Percentiles rank a stretch among this genome's conserved stretches.
Evolutionary conservation across 2,888 invertebrate species (phyloP).

Genomic region (Cantharis rufa): DNA sequence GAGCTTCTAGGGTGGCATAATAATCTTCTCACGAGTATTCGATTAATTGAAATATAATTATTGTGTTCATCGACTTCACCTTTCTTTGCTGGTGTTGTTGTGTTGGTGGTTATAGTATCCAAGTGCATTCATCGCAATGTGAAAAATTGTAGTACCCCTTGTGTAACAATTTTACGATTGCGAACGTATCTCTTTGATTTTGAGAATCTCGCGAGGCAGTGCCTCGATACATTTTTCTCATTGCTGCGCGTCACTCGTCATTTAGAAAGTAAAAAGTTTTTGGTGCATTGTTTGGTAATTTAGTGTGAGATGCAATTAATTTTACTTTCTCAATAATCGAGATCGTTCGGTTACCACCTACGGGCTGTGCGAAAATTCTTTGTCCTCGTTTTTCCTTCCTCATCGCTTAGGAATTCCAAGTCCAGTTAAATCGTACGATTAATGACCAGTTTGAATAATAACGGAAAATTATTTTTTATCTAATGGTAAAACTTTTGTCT

Average conservation of each 20-base stretch:
- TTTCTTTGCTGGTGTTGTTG: conserved; percentile 14
- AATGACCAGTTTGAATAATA: background rate
- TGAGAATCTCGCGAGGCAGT: too few species aligned
- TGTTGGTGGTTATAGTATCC: conserved; percentile 7
- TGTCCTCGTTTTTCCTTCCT: background rate
- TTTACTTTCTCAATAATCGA: background rate
- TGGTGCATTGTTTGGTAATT: background rate
- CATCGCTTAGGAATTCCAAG: background rate
- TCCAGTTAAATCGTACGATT: background rate
- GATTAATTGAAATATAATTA: background rate
- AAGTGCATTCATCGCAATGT: conserved; percentile 1
- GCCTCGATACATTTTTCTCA: background rate
- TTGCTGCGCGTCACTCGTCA: background rate
- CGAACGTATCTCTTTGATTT: background rate
- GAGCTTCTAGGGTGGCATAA: background rate
- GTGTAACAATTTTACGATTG: background rate
- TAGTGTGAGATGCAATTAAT: background rate
- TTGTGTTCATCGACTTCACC: conserved; percentile 4
- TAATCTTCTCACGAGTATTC: background rate
- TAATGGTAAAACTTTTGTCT: background rate
- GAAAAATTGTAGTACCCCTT: background rate
- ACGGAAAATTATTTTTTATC: background rate
- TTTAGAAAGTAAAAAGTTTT: background rate
- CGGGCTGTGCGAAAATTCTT: background rate
- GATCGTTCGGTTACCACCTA: background rate